Evolutionary conservation across 2,113 vertebrate species (phyloP), one percentile per base, ranked within the genome.

Genomic region (Carlito syrichta): DNA sequence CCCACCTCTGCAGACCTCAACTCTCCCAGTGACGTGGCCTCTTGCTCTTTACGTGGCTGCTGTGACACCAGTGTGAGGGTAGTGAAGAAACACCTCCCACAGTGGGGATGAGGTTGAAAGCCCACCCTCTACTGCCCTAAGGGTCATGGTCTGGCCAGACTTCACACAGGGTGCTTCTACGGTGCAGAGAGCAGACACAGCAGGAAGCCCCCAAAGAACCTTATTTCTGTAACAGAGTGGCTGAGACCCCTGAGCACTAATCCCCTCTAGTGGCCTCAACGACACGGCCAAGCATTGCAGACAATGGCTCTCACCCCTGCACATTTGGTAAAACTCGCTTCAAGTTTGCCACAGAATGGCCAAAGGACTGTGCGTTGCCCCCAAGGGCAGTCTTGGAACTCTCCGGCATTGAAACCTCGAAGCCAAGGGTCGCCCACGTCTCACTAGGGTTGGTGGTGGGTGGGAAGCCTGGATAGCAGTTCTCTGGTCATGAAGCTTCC

Each of bases 401-500:
- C 86, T 86, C 94, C 96, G 96, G 96, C 97, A 97, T 96, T 97
- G 97, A 96, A 98, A 97, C 90, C 89, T 89, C n/a, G 94, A 97
- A 96, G 96, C 97, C 94, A 95, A 93, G 97, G 97, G 98, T 97
- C 50, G 43, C 92, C 89, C 94, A 96, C 96, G 96, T 97, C 97
- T 98, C 98, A 98, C 98, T 98, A 98, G 98, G 92, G 97, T 97
- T 89, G 92, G 23, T 11, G 8, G 32, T 95, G 97, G 94, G 98
- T 97, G 94, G 97, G 96, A 97, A 98, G 98, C 96, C 96, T 45
- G 11, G 92, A 95, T n/a, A 71, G 97, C 91, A 95, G 96, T 96
- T 95, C 97, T 97, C 27, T 54, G 97, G 96, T 97, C 97, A 92
- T 81, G 97, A 86, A 62, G 78, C 40, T 50, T 90, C 79, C 91